phyloP scores from a whole-genome alignment of 2,888 invertebrate genomes.

The Rhyacophila evoluta region DNA sequence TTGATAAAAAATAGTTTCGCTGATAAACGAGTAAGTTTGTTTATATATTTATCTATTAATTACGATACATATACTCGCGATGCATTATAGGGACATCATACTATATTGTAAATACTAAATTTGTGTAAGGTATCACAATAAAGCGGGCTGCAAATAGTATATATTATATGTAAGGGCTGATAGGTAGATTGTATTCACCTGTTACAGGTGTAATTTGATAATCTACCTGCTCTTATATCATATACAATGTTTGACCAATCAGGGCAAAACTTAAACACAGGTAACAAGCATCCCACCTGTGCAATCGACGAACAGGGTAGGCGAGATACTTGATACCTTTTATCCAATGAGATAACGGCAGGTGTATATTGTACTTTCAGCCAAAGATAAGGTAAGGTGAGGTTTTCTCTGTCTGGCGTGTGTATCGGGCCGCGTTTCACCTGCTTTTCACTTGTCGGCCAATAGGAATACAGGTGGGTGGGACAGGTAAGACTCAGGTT shows the following conservation, averaged over 20 bases:
- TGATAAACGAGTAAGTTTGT: too few species aligned
- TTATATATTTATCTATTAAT: too few species aligned
- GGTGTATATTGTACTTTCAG: constrained; percentile 39
- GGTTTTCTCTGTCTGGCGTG: constrained; percentile 30
- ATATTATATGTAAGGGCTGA: too few species aligned
- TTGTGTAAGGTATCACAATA: too few species aligned
- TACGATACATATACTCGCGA: too few species aligned
- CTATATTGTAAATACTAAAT: too few species aligned
- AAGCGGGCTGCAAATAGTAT: too few species aligned
- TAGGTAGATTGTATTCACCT: background rate
- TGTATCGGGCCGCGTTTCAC: constrained; percentile 32
- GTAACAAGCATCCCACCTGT: constrained; percentile 43
- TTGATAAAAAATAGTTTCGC: too few species aligned
- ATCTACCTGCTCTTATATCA: background rate
- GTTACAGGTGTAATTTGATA: background rate
- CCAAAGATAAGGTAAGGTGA: constrained; percentile 17
- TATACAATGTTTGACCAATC: constrained; percentile 27
- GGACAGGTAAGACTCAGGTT: constrained; percentile 34
- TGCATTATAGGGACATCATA: too few species aligned
- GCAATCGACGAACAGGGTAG: constrained; percentile 25
- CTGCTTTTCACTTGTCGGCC: constrained; percentile 38
- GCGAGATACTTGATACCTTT: constrained; percentile 31
- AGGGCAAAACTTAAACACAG: constrained; percentile 20
- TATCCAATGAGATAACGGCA: constrained; percentile 49
- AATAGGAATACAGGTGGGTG: constrained; percentile 35